phyloP scores from a whole-genome alignment of 2,888 invertebrate species.

The Orthosia gothica region DNA sequence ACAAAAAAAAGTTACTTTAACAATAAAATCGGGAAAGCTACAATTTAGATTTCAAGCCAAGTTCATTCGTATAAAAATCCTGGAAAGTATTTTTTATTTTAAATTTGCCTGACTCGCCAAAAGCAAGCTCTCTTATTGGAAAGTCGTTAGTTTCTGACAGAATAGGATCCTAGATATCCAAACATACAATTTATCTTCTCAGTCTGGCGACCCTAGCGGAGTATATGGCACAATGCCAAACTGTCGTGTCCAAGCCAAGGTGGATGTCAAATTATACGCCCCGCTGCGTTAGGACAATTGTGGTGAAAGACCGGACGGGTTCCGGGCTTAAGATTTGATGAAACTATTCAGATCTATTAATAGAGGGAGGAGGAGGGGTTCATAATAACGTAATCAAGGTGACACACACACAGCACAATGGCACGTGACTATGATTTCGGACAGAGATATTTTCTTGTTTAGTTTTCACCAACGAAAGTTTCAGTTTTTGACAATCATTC shows the following conservation, averaged over 20 bases:
- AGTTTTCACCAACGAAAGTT: too few species aligned
- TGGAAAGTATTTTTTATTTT: not conserved
- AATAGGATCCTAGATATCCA: slow-evolving; percentile 5
- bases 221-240: slow-evolving; percentile 52
- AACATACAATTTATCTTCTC: slow-evolving; percentile 41
- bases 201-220: slow-evolving; percentile 12
- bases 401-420: not conserved
- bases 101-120: not conserved
- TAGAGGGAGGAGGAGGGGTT: not conserved
- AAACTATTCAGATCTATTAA: slow-evolving; percentile 3
- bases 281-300: slow-evolving; percentile 33
- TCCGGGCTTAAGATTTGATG: slow-evolving; percentile 1
- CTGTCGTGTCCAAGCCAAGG: slow-evolving; percentile 37
- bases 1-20: too few species aligned
- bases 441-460: too few species aligned
- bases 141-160: slow-evolving; percentile 22
- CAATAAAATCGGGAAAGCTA: too few species aligned
- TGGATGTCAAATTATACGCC: slow-evolving; percentile 42
- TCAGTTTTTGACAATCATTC: not conserved
- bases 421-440: too few species aligned
- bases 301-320: slow-evolving; percentile 1
- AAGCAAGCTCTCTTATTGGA: slow-evolving; percentile 5
- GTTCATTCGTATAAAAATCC: too few species aligned
- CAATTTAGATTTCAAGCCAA: too few species aligned
- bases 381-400: not conserved